A percentile compares a stretch with the other conserved stretches of the same genome.
Conservation (phyloP, 2,888 invertebrate species). For the Digitonthophagus gazella region DNA sequence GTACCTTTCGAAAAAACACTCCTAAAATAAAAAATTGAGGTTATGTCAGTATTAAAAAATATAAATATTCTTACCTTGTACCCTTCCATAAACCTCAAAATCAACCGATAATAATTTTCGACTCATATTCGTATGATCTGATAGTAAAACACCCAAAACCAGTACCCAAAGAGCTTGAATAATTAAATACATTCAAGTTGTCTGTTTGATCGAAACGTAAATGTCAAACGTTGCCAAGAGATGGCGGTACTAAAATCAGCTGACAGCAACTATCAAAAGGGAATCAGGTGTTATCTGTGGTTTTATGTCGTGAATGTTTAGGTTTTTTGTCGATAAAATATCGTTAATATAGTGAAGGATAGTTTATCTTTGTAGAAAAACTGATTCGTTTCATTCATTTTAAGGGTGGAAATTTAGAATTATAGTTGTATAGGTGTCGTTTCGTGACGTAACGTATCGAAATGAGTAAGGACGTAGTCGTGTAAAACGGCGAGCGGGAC, state of each 20-base stretch:
- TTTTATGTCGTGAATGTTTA: too few species aligned
- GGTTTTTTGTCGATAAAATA: too few species aligned
- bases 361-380: background rate
- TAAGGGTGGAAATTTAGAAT: background rate
- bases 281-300: background rate
- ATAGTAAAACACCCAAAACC: slow-evolving; percentile 2
- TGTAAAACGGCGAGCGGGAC: slow-evolving; percentile 13
- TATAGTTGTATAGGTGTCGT: slow-evolving; percentile 10
- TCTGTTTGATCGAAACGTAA: slow-evolving; percentile 18
- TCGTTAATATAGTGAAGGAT: too few species aligned
- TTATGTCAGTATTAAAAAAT: slow-evolving; percentile 8
- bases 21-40: slow-evolving; percentile 43
- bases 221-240: background rate
- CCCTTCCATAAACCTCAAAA: slow-evolving; percentile 62
- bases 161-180: slow-evolving; percentile 3
- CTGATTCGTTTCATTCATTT: background rate
- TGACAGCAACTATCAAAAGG: background rate
- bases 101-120: slow-evolving; percentile 43
- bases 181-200: background rate
- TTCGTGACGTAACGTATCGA: slow-evolving; percentile 24
- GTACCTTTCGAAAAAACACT: slow-evolving; percentile 63
- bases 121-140: slow-evolving; percentile 9
- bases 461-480: slow-evolving; percentile 4
- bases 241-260: slow-evolving; percentile 18
- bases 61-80: slow-evolving; percentile 57